Conservation (phyloP, 2,888 invertebrate genomes). For the Helicoverpa assulta region DNA sequence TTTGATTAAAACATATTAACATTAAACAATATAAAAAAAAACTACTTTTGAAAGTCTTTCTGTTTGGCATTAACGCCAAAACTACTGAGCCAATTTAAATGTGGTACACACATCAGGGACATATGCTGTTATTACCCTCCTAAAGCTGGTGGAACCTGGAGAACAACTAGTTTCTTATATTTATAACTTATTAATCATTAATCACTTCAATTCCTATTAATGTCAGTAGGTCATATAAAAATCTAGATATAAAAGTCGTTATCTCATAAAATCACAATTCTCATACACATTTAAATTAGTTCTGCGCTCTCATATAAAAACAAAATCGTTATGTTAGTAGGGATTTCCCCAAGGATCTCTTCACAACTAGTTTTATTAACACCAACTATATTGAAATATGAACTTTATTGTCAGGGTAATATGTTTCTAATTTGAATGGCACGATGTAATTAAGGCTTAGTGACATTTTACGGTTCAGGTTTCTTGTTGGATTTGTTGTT, state of each 20-base stretch:
- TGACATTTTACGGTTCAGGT: slow-evolving; percentile 5
- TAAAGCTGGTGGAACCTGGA: too few species aligned
- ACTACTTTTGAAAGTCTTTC: too few species aligned
- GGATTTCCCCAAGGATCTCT: slow-evolving; percentile 48
- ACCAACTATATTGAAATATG: slow-evolving; percentile 10
- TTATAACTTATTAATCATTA: too few species aligned
- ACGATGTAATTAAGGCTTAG: slow-evolving; percentile 37
- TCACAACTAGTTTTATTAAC: slow-evolving; percentile 32
- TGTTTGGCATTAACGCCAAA: too few species aligned
- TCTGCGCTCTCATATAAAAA: slow-evolving; percentile 34
- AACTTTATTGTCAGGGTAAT: neutral
- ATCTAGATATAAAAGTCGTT: neutral
- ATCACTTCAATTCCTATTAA: neutral
- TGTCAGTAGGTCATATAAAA: neutral
- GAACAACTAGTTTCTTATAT: too few species aligned
- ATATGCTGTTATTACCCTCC: too few species aligned
- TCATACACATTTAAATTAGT: slow-evolving; percentile 7
- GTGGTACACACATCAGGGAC: too few species aligned
- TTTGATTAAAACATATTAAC: too few species aligned
- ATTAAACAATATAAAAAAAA: too few species aligned
- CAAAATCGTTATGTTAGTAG: slow-evolving; percentile 33
- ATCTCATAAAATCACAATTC: slow-evolving; percentile 14
- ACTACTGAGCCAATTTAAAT: too few species aligned
- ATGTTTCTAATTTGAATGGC: slow-evolving; percentile 14
- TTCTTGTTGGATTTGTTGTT: slow-evolving; percentile 12